A percentile compares a stretch with the other conserved stretches of the same genome.
Evolutionary conservation across 1,140 invertebrate species (phyloP).

Genomic region (Nixonia krombeini): DNA sequence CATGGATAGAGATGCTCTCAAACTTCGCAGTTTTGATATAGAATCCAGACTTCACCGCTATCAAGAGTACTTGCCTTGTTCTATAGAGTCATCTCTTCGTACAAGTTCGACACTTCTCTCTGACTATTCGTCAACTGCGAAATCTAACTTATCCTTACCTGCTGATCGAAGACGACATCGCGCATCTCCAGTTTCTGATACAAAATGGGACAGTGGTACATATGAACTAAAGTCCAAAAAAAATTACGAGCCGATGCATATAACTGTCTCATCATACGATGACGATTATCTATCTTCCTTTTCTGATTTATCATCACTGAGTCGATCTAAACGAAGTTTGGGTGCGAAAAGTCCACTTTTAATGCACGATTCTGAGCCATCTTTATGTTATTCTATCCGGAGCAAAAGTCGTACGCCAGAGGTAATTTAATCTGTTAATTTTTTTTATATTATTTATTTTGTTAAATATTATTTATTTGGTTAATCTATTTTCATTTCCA

Average conservation of each 20-base stretch:
- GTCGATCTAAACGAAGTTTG: slow-evolving; percentile 13
- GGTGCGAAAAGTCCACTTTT: slow-evolving; percentile 16
- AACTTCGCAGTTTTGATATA: not conserved
- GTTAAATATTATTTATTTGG: not conserved
- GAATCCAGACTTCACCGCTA: slow-evolving; percentile 4
- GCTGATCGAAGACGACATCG: slow-evolving; percentile 4
- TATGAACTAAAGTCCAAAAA: slow-evolving; percentile 9
- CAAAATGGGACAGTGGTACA: slow-evolving; percentile 17
- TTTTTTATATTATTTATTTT: not conserved
- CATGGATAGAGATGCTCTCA: slow-evolving; percentile 7
- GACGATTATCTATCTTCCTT: slow-evolving; percentile 14
- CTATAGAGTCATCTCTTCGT: slow-evolving; percentile 8
- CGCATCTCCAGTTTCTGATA: slow-evolving; percentile 4
- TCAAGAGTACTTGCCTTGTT: not conserved
- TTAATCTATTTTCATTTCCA: no score
- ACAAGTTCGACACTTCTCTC: slow-evolving; percentile 14
- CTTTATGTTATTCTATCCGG: slow-evolving; percentile 9
- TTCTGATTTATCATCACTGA: slow-evolving; percentile 10
- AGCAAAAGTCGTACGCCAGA: slow-evolving; percentile 18
- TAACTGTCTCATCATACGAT: slow-evolving; percentile 22
- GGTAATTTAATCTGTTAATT: not conserved
- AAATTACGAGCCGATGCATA: slow-evolving; percentile 14
- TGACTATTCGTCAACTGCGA: slow-evolving; percentile 17
- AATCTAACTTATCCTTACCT: slow-evolving; percentile 15
- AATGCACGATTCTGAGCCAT: slow-evolving; percentile 8